These are phyloP conservation scores for Oceanodroma leucorhoa DNA, from an alignment of 2,797 vertebrate genomes.

Conservation along the genomic window DNA sequence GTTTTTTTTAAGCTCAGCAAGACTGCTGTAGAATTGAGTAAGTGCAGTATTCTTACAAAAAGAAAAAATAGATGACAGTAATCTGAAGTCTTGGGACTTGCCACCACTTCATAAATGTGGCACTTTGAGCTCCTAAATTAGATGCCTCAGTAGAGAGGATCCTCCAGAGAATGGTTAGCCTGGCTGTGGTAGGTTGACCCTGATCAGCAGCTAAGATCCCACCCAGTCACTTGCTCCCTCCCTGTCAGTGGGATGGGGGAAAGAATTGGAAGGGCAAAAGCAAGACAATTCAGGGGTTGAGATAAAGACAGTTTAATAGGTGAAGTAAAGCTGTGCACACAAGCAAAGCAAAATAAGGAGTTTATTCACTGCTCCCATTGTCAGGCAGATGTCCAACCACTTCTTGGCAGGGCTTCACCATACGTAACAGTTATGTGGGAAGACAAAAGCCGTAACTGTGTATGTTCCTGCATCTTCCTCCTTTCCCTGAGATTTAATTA, in stretches of 20 bases:
- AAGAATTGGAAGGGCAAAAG: not conserved
- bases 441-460: not conserved
- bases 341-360: not conserved
- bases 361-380: not conserved
- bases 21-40: not conserved
- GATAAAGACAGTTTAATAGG: not conserved
- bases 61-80: not conserved
- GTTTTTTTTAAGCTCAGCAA: not conserved
- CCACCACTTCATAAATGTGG: not conserved
- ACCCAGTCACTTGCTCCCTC: not conserved
- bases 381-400: not conserved
- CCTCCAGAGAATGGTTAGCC: not conserved
- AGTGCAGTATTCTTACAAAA: not conserved
- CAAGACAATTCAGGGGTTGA: not conserved
- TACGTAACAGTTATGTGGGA: not conserved
- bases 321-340: not conserved
- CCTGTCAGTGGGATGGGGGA: not conserved
- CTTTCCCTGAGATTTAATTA: not conserved
- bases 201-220: not conserved
- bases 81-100: not conserved
- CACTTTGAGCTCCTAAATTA: not conserved
- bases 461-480: not conserved
- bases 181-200: not conserved
- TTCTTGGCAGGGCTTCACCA: not conserved
- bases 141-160: not conserved